These are phyloP conservation scores for Agapetus fuscipes DNA, from an alignment of 2,888 invertebrate genomes.

Conservation along the genomic window DNA sequence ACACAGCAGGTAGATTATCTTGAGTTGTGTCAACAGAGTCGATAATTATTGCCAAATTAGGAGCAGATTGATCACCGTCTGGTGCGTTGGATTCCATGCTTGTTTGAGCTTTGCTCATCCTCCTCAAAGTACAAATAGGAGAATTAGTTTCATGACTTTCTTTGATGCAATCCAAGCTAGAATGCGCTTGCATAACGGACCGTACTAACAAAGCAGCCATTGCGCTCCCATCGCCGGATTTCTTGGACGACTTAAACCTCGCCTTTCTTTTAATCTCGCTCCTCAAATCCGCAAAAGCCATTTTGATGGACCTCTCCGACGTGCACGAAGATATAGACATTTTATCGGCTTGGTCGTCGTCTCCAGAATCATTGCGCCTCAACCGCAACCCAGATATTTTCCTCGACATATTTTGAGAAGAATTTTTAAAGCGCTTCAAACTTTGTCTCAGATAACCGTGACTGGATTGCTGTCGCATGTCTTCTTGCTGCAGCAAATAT, in stretches of 20 bases:
- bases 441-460: constrained; percentile 22
- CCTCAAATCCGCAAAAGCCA: constrained; percentile 36
- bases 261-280: constrained; percentile 38
- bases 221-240: constrained; percentile 43
- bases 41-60: constrained; percentile 14
- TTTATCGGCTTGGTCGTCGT: constrained; percentile 39
- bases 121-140: constrained; percentile 33
- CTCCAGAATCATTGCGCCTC: constrained; percentile 42
- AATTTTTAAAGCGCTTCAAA: constrained; percentile 52
- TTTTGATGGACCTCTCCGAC: constrained; percentile 37
- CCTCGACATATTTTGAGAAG: constrained; percentile 50
- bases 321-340: constrained; percentile 43
- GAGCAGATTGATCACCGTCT: constrained; percentile 7
- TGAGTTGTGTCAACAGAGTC: constrained; percentile 4
- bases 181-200: constrained; percentile 51
- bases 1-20: not conserved
- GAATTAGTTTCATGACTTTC: constrained; percentile 46
- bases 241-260: constrained; percentile 36
- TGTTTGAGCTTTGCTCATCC: constrained; percentile 29
- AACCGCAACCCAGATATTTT: constrained; percentile 51
- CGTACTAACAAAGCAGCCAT: constrained; percentile 59
- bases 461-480: constrained; percentile 41
- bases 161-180: constrained; percentile 48
- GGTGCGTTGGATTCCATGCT: constrained; percentile 6
- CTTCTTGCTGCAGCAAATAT: constrained; percentile 45